Evolutionary conservation across 2,113 vertebrate genomes (phyloP), one percentile per base, ranked within the genome.

Genomic region (Ptyas mucosa): DNA sequence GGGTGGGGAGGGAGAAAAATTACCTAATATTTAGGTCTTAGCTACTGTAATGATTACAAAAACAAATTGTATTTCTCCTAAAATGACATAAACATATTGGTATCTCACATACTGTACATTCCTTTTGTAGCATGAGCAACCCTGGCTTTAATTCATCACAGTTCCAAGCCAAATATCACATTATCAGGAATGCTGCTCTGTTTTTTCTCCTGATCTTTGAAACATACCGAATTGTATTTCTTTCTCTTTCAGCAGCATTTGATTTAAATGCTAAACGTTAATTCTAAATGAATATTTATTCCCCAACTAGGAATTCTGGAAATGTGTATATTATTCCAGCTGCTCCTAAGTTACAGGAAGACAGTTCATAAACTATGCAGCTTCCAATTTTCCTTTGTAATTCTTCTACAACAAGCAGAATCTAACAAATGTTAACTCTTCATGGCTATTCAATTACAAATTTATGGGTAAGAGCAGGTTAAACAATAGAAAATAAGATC

Each of bases 271-370:
- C 85, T 58, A 93, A 93, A 85, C 5, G 20, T 89, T 61, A 94
- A 93, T n/a, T 91, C 11, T 52, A 86, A 93, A 21, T 26, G 85
- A 91, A 90, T 55, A 92, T 54, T 89, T 58, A 88, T 43, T 91
- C 51, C 29, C 64, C 58, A 81, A 24, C 58, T 1, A 85, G 87
- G 90, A 87, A 91, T 8, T 10, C 0, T 90, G 85, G 93, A 92
- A 93, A 34, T 21, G 91, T 58, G 26, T 81, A 85, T 8, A 49
- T n/a, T 18, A 75, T 85, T n/a, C 86, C 54, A 93, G 24, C 39
- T 88, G 46, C 85, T 94, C 64, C 93, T 75, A 92, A 95, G 39
- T 8, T 91, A 90, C 49, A 53, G 90, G 0, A 0, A 1, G n/a
- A 11, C 88, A 51, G n/a, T 0, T 23, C 88, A 55, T 46, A 57